These are phyloP conservation scores for Idaea biselata DNA, from an alignment of 2,888 invertebrate genomes.

Conservation along the genomic window DNA sequence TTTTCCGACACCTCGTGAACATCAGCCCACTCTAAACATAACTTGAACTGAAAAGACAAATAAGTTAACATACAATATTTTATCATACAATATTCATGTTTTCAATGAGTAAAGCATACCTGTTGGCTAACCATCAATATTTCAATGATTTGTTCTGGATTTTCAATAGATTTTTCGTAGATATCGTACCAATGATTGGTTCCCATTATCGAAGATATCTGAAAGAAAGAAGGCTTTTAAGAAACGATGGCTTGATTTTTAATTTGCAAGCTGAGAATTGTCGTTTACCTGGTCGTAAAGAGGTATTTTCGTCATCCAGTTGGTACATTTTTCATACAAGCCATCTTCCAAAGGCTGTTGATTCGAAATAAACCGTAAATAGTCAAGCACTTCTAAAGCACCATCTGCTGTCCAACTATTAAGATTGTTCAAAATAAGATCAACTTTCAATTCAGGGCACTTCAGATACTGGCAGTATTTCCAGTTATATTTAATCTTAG, in stretches of 20 bases:
- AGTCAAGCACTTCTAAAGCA: constrained; percentile 73
- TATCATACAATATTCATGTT: neutral
- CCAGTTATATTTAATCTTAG: constrained; percentile 67
- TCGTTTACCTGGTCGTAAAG: constrained; percentile 82
- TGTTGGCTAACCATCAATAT: constrained; percentile 78
- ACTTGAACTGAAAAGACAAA: constrained; percentile 73
- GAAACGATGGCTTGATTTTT: neutral
- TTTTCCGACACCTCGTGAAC: constrained; percentile 81
- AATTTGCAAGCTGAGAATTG: neutral
- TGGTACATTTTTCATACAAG: constrained; percentile 68
- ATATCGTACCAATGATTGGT: constrained; percentile 81
- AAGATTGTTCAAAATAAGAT: constrained; percentile 77
- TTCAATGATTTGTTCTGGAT: constrained; percentile 77
- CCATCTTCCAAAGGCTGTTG: constrained; percentile 66
- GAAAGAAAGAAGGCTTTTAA: constrained; percentile 27
- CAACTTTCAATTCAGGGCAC: constrained; percentile 71
- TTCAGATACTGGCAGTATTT: constrained; percentile 77
- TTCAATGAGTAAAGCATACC: constrained; percentile 40
- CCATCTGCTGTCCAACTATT: constrained; percentile 79
- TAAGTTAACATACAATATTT: neutral
- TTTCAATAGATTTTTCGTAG: constrained; percentile 77
- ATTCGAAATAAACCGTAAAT: constrained; percentile 67
- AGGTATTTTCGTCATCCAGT: constrained; percentile 82
- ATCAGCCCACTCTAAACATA: constrained; percentile 86
- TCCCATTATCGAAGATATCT: constrained; percentile 80